Evolutionary conservation across 53 echinoderm and acorn worm species (phyloP).

Genomic region (Antedon mediterranea): DNA sequence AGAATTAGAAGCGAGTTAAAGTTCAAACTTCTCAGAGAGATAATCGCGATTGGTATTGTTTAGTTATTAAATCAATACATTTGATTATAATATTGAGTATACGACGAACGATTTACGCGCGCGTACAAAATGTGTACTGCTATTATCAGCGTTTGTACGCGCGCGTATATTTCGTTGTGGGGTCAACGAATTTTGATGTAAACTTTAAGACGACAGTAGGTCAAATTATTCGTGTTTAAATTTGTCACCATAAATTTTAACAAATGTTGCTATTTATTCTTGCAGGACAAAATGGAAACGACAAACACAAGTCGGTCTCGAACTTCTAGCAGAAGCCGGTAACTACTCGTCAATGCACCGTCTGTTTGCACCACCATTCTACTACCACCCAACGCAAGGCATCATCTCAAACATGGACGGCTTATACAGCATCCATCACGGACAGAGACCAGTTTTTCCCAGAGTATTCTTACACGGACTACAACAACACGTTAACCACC

Average conservation of each 20-base stretch:
- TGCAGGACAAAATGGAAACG: slow-evolving; percentile 96
- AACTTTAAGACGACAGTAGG: no score
- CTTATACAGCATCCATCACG: slow-evolving; percentile 30
- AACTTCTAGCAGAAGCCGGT: slow-evolving; percentile 87
- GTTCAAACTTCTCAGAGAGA: no score
- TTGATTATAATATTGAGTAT: no score
- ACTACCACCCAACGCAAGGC: slow-evolving; percentile 77
- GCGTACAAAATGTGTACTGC: no score
- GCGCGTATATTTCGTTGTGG: no score
- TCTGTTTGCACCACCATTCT: slow-evolving; percentile 80
- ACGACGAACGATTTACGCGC: no score
- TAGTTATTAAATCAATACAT: no score
- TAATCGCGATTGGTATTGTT: no score
- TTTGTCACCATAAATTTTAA: background rate
- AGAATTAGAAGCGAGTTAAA: background rate
- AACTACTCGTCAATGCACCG: slow-evolving; percentile 89
- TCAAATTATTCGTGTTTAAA: no score
- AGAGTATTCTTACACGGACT: slow-evolving; percentile 82
- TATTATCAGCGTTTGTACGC: no score
- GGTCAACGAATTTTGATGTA: no score
- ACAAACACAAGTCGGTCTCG: slow-evolving; percentile 91
- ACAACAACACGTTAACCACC: slow-evolving; percentile 69
- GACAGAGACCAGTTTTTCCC: slow-evolving; percentile 57
- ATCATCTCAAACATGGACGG: slow-evolving; percentile 82
- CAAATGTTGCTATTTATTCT: background rate